Percentiles rank a stretch among this genome's conserved stretches.
These are phyloP conservation scores for Corvus cornix DNA, from an alignment of 2,113 vertebrate genomes.

Conservation along the genomic window DNA sequence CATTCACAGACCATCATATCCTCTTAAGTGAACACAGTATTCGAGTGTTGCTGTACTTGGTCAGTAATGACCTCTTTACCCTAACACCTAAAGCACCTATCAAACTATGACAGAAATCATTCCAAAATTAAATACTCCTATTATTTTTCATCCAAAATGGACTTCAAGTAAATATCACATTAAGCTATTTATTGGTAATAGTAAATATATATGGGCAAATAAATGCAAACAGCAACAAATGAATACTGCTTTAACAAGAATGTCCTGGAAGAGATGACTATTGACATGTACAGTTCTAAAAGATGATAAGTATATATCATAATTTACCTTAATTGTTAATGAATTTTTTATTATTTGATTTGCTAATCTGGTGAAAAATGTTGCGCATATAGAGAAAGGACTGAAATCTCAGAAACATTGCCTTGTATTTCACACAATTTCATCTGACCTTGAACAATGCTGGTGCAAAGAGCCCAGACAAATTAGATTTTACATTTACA, in stretches of 20 bases:
- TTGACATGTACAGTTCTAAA: background rate
- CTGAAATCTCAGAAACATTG: background rate
- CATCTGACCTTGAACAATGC: conserved; percentile 32
- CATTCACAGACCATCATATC: no score
- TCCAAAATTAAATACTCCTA: background rate
- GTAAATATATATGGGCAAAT: background rate
- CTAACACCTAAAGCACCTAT: background rate
- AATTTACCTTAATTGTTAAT: background rate
- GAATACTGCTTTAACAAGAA: background rate
- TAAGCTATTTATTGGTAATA: background rate
- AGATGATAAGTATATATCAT: background rate
- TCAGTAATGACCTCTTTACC: background rate
- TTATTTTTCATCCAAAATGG: background rate
- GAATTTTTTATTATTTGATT: background rate
- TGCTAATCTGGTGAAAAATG: background rate
- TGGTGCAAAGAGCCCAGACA: conserved; percentile 14
- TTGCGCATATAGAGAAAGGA: background rate
- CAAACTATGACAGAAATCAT: background rate
- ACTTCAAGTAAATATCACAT: background rate
- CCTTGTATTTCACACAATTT: background rate
- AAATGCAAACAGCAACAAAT: background rate
- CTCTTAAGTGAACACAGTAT: background rate
- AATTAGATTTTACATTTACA: conserved; percentile 50
- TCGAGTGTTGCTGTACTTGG: background rate
- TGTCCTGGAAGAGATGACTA: background rate